Conservation (phyloP, 2,888 invertebrate genomes). For the Calameuta idolon region DNA sequence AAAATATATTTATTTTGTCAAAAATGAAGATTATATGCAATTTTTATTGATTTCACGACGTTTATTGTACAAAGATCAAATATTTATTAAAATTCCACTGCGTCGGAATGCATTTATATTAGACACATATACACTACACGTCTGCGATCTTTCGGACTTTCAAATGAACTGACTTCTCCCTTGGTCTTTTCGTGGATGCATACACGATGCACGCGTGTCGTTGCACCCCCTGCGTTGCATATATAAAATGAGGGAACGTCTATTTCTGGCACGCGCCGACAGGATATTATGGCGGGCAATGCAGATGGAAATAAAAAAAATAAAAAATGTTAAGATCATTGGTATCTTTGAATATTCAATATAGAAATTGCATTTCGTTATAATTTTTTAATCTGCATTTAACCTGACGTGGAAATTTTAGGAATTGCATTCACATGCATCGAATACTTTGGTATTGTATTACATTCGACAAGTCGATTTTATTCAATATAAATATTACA, state of each 20-base stretch:
- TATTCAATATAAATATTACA: slow-evolving; percentile 21
- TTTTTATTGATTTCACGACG: neutral
- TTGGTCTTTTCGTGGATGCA: slow-evolving; percentile 31
- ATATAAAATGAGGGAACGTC: slow-evolving; percentile 42
- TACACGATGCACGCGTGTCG: slow-evolving; percentile 45
- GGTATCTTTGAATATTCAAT: neutral
- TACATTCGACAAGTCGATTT: slow-evolving; percentile 4
- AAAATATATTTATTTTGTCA: neutral
- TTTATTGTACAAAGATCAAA: neutral
- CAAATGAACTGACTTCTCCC: slow-evolving; percentile 30
- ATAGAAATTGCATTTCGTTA: neutral
- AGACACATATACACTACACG: neutral
- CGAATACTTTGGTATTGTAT: neutral
- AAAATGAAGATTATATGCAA: neutral
- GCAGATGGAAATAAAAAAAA: slow-evolving; percentile 24
- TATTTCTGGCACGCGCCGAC: slow-evolving; percentile 57
- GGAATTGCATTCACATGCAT: neutral
- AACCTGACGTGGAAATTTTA: neutral
- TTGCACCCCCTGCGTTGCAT: slow-evolving; percentile 57
- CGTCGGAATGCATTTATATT: neutral
- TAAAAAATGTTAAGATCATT: slow-evolving; percentile 7
- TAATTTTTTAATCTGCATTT: too few species aligned
- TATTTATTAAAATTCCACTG: neutral
- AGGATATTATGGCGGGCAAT: slow-evolving; percentile 31
- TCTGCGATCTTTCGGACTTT: slow-evolving; percentile 3